Evolutionary conservation across 2,797 vertebrate genomes (phyloP), one percentile per base, ranked within the genome.

Genomic region (Karalla daura): DNA sequence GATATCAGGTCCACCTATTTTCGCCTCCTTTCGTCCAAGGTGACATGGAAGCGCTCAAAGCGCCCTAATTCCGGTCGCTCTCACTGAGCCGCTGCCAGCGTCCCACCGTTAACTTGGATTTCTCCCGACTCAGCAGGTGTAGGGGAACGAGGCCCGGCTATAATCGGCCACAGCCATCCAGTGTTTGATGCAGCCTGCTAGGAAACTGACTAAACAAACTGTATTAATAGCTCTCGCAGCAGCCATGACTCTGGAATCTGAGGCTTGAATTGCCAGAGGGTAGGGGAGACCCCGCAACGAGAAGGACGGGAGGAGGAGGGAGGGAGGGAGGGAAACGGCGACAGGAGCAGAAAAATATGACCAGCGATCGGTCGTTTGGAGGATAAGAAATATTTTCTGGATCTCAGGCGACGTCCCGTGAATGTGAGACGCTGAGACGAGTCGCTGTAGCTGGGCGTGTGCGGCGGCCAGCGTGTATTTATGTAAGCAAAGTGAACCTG

Each of bases 191-290:
- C 90, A 77, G 93, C 89, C 90, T 95, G 94, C 94, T 95, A 95
- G 94, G 94, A 94, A 94, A 95, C 94, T 94, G 86, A 92, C 93
- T 92, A 95, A 95, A 95, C 94, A 95, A 94, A 94, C 93, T 85
- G 86, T 95, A 95, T 94, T 95, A 94, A 95, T 95, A 95, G 93
- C 90, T 90, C 75, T 43, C 35, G 18, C 85, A 76, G 85, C 84
- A 88, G 91, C 90, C 89, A 85, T 91, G 90, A 92, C 89, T 88
- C 74, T 91, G 91, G 93, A 93, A 91, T 93, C 86, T 82, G 80
- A 85, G 85, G 89, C 88, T 93, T 91, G 85, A 88, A 91, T 91
- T 94, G 91, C 92, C 86, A 90, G 85, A 88, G 90, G 89, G 88
- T 86, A 92, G 88, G 92, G 90, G 89, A 93, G 92, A 93, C 91